These are phyloP conservation scores for Poecile atricapillus DNA, from an alignment of 2,113 vertebrate genomes.

Conservation along the genomic window DNA sequence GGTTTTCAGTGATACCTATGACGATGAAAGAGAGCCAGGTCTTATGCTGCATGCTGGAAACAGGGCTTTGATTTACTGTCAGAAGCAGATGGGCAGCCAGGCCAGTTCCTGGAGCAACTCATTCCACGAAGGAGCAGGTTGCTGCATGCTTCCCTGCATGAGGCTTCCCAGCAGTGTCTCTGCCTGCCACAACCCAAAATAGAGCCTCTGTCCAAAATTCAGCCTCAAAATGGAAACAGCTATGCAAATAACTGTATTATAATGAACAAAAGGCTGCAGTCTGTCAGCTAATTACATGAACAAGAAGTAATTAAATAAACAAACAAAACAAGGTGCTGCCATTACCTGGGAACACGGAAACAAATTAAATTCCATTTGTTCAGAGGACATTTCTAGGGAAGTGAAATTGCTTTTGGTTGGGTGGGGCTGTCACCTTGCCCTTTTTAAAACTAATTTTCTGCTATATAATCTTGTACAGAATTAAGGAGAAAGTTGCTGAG, in stretches of 20 bases:
- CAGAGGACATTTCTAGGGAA: neutral
- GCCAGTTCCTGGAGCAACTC: neutral
- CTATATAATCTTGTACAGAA: neutral
- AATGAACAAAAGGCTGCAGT: slow-evolving; percentile 10
- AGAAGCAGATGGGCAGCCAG: slow-evolving; percentile 14
- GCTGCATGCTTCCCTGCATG: neutral
- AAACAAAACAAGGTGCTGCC: slow-evolving; percentile 27
- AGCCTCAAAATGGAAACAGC: neutral
- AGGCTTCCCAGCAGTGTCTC: neutral
- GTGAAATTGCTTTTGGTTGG: slow-evolving; percentile 19
- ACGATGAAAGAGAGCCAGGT: neutral
- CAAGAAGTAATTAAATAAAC: slow-evolving; percentile 43
- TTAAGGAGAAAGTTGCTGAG: neutral
- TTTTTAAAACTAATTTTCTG: neutral
- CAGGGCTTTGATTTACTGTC: neutral
- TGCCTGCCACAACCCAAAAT: neutral
- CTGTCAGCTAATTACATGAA: slow-evolving; percentile 25
- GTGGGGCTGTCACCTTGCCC: neutral
- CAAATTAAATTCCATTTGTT: slow-evolving; percentile 33
- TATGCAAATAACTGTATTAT: slow-evolving; percentile 32
- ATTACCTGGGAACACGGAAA: slow-evolving; percentile 25
- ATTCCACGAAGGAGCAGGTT: neutral
- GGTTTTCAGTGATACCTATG: neutral
- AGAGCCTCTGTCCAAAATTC: neutral
- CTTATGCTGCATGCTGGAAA: neutral